These are phyloP conservation scores for Tachyglossus aculeatus DNA, from an alignment of 2,797 vertebrate species.

Conservation along the genomic window DNA sequence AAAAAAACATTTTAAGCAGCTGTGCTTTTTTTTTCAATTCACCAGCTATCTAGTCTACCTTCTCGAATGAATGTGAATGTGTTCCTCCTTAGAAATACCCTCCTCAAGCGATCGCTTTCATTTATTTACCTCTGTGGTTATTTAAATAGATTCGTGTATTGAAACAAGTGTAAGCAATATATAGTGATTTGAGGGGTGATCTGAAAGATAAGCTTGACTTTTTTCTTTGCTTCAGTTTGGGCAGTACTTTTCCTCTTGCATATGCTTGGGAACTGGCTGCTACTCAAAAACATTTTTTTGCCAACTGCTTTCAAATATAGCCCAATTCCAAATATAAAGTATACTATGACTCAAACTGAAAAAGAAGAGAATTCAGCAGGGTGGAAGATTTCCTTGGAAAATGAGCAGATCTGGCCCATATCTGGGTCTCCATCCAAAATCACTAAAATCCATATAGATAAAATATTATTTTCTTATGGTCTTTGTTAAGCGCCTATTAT, in stretches of 20 bases:
- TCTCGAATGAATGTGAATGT: constrained; percentile 53
- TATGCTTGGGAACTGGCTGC: constrained; percentile 57
- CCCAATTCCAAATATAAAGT: constrained; percentile 36
- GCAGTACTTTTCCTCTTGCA: constrained; percentile 39
- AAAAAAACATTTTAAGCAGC: constrained; percentile 30
- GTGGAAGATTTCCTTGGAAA: constrained; percentile 35
- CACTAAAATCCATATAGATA: constrained; percentile 18
- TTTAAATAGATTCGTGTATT: neutral
- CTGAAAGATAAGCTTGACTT: neutral
- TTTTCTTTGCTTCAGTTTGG: constrained; percentile 38
- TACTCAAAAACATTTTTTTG: constrained; percentile 32
- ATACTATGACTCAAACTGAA: constrained; percentile 28
- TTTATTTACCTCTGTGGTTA: constrained; percentile 23
- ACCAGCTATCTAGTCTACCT: neutral
- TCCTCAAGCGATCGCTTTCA: neutral
- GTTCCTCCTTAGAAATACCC: constrained; percentile 21
- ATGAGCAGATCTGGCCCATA: constrained; percentile 22
- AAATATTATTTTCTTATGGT: constrained; percentile 20
- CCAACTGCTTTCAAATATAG: constrained; percentile 52
- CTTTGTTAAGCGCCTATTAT: no score
- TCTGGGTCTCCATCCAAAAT: constrained; percentile 8
- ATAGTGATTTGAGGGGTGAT: neutral
- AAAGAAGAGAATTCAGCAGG: constrained; percentile 8
- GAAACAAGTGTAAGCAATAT: neutral
- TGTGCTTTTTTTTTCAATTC: constrained; percentile 39